Conservation (phyloP, 2,888 invertebrate genomes). For the Drosophila kokeensis region DNA sequence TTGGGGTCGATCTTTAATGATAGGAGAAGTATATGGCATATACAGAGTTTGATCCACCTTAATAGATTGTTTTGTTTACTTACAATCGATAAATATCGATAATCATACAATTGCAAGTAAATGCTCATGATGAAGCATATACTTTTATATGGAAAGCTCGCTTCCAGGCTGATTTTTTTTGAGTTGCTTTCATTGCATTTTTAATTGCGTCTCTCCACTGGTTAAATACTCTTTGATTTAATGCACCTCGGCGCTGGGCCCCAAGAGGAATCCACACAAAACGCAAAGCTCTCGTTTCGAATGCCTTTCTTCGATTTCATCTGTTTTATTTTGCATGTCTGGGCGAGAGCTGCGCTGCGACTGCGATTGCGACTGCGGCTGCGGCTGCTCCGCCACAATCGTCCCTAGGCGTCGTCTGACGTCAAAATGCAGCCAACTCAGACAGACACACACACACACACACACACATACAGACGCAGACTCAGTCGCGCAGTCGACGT, state of each 20-base stretch:
- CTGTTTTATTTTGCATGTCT: constrained; percentile 70
- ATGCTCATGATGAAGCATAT: not conserved
- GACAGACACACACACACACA: constrained; percentile 16
- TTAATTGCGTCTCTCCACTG: constrained; percentile 20
- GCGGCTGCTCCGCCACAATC: constrained; percentile 36
- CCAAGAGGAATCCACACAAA: constrained; percentile 29
- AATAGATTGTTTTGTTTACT: not conserved
- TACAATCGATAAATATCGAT: not conserved
- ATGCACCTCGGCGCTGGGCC: constrained; percentile 27
- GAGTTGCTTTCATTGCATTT: constrained; percentile 12
- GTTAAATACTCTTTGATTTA: constrained; percentile 38
- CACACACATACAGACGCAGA: constrained; percentile 11
- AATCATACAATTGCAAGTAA: not conserved
- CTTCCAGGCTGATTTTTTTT: not conserved
- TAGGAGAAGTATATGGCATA: not conserved
- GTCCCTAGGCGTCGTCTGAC: constrained; percentile 71
- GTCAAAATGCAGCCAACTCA: constrained; percentile 71
- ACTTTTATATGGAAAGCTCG: not conserved
- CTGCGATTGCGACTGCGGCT: not conserved
- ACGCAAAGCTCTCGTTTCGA: constrained; percentile 19
- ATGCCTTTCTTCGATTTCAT: constrained; percentile 45
- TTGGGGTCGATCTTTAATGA: not conserved
- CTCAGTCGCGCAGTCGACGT: constrained; percentile 39
- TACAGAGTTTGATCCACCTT: not conserved
- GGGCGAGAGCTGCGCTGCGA: constrained; percentile 32